Percentiles rank a stretch among this genome's conserved stretches.
Evolutionary conservation across 2,113 vertebrate species (phyloP).

Genomic region (Anser brachyrhynchus): DNA sequence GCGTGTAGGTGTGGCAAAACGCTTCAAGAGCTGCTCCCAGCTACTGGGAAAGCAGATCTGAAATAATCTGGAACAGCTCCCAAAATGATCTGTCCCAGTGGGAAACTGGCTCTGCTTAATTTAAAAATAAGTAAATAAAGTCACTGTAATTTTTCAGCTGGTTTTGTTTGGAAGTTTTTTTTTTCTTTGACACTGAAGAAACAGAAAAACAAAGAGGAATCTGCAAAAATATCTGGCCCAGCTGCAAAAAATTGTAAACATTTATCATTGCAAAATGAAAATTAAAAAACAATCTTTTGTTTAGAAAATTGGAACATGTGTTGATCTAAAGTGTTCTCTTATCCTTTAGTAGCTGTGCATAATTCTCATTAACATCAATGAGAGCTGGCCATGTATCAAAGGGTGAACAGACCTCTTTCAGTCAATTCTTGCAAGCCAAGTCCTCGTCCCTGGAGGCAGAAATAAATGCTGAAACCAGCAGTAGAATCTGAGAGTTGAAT

Average conservation of each 20-base stretch:
- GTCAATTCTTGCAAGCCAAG: background rate
- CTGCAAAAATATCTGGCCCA: background rate
- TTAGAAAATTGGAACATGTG: background rate
- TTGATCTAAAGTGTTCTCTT: background rate
- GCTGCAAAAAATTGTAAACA: background rate
- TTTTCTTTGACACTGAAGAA: background rate
- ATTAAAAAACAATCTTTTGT: background rate
- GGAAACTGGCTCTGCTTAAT: constrained; percentile 7
- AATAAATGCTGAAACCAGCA: background rate
- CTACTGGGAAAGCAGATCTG: background rate
- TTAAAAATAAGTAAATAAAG: constrained; percentile 8
- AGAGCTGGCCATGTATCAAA: background rate
- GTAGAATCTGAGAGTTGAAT: background rate
- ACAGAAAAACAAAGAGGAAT: background rate
- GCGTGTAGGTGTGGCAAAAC: constrained; percentile 19
- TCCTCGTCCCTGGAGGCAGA: background rate
- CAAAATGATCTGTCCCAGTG: background rate
- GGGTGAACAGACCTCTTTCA: background rate
- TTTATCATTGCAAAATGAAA: background rate
- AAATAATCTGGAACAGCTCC: constrained; percentile 19
- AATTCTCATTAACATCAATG: background rate
- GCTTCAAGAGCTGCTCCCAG: background rate
- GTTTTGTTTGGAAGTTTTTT: background rate
- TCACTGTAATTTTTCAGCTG: background rate
- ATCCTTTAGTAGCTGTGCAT: background rate